Conservation (phyloP, 2,113 vertebrate species). For the Brienomyrus brachyistius region DNA sequence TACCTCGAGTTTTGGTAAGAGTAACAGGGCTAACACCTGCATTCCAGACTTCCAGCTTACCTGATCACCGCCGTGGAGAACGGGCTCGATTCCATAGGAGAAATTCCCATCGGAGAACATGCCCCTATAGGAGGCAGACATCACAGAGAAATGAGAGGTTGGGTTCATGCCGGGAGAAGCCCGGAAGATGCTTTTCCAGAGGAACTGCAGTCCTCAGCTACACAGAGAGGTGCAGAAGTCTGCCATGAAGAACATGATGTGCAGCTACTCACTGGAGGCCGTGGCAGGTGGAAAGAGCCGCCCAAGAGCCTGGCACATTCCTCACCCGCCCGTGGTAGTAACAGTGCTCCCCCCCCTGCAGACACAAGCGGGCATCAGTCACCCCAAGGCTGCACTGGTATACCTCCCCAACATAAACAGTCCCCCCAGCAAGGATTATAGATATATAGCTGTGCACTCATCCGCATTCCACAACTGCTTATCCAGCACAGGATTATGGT, state of each 20-base stretch:
- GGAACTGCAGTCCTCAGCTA: not conserved
- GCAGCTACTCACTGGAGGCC: constrained; percentile 53
- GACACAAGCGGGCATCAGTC: not conserved
- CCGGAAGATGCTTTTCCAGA: not conserved
- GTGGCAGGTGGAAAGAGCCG: constrained; percentile 73
- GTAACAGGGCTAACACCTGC: not conserved
- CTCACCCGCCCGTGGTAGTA: constrained; percentile 87
- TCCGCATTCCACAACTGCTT: not conserved
- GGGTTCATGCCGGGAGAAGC: no score
- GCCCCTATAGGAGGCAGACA: constrained; percentile 59
- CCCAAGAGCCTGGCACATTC: constrained; percentile 70
- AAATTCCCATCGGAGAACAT: constrained; percentile 84
- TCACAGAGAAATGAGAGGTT: constrained; percentile 20
- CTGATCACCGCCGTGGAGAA: constrained; percentile 34
- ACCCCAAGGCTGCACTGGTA: not conserved
- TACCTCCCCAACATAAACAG: not conserved
- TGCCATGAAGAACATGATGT: not conserved
- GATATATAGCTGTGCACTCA: not conserved
- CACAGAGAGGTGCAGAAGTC: not conserved
- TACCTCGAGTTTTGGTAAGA: not conserved
- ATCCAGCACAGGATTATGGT: not conserved
- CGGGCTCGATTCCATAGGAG: constrained; percentile 77
- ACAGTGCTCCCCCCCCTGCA: constrained; percentile 87
- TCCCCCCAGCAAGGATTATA: not conserved
- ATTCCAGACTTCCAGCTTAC: constrained; percentile 27